phyloP scores from a whole-genome alignment of 2,113 vertebrate species.

The Sinocyclocheilus anophthalmus region DNA sequence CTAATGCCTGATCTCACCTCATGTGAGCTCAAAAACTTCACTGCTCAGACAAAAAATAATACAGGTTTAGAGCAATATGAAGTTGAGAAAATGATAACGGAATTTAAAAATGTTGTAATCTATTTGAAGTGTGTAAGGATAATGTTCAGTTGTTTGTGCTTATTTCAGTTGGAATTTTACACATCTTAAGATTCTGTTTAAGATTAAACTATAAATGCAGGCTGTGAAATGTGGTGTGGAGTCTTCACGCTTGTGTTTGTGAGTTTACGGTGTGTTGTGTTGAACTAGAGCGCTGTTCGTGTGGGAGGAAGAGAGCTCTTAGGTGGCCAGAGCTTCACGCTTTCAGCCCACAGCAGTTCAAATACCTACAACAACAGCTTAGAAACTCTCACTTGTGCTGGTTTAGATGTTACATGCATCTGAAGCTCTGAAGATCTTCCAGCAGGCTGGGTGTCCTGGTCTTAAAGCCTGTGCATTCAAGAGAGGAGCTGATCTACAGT shows the following conservation, averaged over 20 bases:
- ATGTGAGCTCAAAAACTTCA: background rate
- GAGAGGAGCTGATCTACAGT: background rate
- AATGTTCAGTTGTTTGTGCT: background rate
- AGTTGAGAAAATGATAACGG: too few species aligned
- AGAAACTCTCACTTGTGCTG: background rate
- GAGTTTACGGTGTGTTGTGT: conserved; percentile 1
- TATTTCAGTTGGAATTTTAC: too few species aligned
- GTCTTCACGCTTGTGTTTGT: background rate
- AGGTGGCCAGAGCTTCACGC: conserved; percentile 6
- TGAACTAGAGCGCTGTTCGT: background rate
- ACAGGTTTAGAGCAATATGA: too few species aligned
- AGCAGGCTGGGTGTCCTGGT: background rate
- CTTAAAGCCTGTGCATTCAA: background rate
- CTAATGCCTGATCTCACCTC: background rate
- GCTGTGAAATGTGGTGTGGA: background rate
- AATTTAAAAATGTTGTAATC: too few species aligned
- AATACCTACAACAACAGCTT: conserved; percentile 8
- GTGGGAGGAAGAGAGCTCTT: conserved; percentile 22
- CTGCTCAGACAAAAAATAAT: background rate
- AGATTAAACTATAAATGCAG: background rate
- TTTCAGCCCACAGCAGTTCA: conserved; percentile 6
- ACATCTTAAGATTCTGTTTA: background rate
- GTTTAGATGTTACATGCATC: background rate
- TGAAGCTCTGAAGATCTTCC: background rate
- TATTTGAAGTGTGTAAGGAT: background rate